Evolutionary conservation across 2,797 vertebrate genomes (phyloP).

Genomic region (Pogonophryne albipinna): DNA sequence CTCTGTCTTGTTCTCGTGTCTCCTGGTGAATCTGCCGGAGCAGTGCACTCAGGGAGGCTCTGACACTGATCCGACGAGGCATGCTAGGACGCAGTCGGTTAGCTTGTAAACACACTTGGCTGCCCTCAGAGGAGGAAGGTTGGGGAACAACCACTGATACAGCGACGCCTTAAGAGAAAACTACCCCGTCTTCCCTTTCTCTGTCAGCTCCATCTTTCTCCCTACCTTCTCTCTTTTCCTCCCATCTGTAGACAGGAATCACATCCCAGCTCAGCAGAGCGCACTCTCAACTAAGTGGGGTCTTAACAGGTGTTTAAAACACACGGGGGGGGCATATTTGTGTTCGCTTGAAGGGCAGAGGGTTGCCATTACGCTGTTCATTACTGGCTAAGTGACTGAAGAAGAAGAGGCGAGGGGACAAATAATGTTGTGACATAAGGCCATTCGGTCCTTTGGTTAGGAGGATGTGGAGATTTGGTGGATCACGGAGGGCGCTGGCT

Average conservation of each 20-base stretch:
- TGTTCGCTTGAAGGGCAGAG: constrained; percentile 55
- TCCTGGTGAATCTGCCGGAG: constrained; percentile 53
- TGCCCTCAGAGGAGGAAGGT: constrained; percentile 66
- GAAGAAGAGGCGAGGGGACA: constrained; percentile 60
- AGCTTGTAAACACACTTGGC: constrained; percentile 76
- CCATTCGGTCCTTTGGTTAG: constrained; percentile 48
- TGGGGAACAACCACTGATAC: constrained; percentile 66
- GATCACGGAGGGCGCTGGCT: constrained; percentile 12
- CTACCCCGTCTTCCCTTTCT: constrained; percentile 1
- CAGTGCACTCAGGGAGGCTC: constrained; percentile 59
- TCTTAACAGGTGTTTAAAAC: constrained; percentile 76
- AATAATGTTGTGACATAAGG: constrained; percentile 61
- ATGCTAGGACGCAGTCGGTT: constrained; percentile 67
- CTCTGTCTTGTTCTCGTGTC: constrained; percentile 30
- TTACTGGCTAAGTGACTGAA: constrained; percentile 64
- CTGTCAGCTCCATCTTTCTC: constrained; percentile 2
- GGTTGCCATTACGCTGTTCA: constrained; percentile 60
- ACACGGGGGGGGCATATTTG: constrained; percentile 68
- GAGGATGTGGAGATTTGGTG: constrained; percentile 46
- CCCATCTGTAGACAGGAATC: constrained; percentile 32
- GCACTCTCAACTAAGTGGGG: constrained; percentile 55
- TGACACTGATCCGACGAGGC: constrained; percentile 79
- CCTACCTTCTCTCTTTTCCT: background rate
- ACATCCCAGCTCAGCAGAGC: constrained; percentile 36
- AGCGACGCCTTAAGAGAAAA: constrained; percentile 41